Percentiles rank a stretch among this genome's conserved stretches.
phyloP scores from a whole-genome alignment of 2,113 vertebrate genomes.

The Hipposideros armiger region DNA sequence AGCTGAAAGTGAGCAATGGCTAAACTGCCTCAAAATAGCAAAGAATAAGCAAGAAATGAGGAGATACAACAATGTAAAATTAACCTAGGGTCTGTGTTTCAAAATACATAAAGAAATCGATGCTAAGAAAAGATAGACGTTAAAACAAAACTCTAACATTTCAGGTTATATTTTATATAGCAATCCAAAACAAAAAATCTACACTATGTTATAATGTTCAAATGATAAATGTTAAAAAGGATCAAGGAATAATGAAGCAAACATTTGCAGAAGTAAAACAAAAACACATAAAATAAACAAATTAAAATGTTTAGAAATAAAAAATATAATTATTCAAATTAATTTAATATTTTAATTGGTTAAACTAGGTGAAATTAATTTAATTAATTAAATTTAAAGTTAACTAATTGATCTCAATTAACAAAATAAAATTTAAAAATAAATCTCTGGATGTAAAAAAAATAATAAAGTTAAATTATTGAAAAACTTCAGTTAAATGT shows the following conservation, averaged over 20 bases:
- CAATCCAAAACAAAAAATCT: neutral
- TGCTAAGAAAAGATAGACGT: neutral
- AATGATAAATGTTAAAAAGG: neutral
- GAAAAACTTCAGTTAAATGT: neutral
- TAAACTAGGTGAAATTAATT: neutral
- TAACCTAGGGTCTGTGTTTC: neutral
- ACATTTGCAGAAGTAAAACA: neutral
- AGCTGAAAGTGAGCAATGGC: neutral
- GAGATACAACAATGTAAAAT: neutral
- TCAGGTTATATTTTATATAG: neutral
- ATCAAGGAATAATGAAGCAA: neutral
- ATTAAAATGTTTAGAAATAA: neutral
- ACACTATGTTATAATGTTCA: neutral
- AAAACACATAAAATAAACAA: neutral
- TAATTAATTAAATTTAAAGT: neutral
- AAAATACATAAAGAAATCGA: neutral
- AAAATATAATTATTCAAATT: neutral
- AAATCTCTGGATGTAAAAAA: neutral
- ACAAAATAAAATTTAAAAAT: neutral
- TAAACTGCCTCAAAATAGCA: neutral
- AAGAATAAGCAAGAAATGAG: neutral
- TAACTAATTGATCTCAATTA: neutral
- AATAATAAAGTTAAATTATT: neutral
- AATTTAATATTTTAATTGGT: neutral
- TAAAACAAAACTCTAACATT: neutral